A percentile compares a stretch with the other conserved stretches of the same genome.
These are phyloP conservation scores for Fulmarus glacialis DNA, from an alignment of 2,113 vertebrate species.

Conservation along the genomic window DNA sequence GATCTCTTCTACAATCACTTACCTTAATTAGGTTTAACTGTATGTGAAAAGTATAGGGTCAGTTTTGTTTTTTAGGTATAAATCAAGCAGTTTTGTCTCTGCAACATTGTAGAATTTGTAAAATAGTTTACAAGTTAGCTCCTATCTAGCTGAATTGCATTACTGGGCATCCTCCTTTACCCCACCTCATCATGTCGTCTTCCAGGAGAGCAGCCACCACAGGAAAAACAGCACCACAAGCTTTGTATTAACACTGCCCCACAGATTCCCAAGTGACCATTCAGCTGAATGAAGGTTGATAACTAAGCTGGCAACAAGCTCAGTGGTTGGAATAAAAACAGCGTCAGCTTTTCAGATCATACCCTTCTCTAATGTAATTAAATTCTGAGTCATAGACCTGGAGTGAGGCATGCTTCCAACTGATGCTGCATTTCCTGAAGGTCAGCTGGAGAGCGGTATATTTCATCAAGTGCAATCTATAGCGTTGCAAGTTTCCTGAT, in stretches of 20 bases:
- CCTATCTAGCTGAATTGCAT: background rate
- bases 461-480: background rate
- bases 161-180: background rate
- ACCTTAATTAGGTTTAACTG: background rate
- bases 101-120: background rate
- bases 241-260: background rate
- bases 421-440: constrained; percentile 34
- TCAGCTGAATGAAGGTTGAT: background rate
- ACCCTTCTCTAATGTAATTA: constrained; percentile 50
- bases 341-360: constrained; percentile 39
- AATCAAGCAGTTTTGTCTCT: background rate
- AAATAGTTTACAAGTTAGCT: background rate
- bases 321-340: constrained; percentile 31
- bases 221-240: background rate
- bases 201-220: background rate
- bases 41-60: background rate
- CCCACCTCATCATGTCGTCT: background rate
- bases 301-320: constrained; percentile 27
- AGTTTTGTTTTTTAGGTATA: background rate
- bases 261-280: background rate
- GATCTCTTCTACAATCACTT: background rate
- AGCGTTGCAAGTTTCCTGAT: background rate
- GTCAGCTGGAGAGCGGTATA: background rate
- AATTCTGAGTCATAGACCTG: constrained; percentile 42
- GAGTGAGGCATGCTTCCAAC: constrained; percentile 25